Conservation (phyloP, 2,888 invertebrate genomes). For the Harmothoe impar region DNA sequence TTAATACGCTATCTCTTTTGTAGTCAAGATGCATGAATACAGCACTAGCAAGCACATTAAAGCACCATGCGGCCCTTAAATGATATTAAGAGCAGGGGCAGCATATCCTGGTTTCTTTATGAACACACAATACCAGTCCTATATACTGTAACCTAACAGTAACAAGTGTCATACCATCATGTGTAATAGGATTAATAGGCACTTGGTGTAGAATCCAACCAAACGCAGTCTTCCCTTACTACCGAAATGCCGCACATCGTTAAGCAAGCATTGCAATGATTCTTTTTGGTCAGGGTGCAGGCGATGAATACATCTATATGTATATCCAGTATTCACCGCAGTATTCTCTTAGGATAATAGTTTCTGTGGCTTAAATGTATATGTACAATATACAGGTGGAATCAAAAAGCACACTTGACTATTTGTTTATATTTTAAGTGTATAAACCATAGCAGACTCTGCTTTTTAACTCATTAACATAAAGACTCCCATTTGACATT, state of each 20-base stretch:
- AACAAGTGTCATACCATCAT: too few relatives aligned
- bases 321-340: background rate
- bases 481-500: background rate
- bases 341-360: too few relatives aligned
- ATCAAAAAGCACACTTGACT: background rate
- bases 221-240: background rate
- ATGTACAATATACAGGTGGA: background rate
- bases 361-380: background rate
- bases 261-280: background rate
- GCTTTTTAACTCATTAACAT: background rate
- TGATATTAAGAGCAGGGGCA: background rate
- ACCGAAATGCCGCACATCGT: background rate
- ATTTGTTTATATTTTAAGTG: background rate
- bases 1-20: too few relatives aligned
- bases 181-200: background rate
- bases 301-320: background rate
- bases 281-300: background rate
- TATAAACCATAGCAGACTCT: constrained; percentile 5
- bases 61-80: background rate
- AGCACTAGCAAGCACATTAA: background rate
- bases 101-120: background rate
- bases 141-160: background rate
- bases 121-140: background rate
- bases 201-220: constrained; percentile 16
- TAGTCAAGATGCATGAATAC: too few relatives aligned